phyloP scores from a whole-genome alignment of 2,888 invertebrate species.

The Xanthorhoe spadicearia region DNA sequence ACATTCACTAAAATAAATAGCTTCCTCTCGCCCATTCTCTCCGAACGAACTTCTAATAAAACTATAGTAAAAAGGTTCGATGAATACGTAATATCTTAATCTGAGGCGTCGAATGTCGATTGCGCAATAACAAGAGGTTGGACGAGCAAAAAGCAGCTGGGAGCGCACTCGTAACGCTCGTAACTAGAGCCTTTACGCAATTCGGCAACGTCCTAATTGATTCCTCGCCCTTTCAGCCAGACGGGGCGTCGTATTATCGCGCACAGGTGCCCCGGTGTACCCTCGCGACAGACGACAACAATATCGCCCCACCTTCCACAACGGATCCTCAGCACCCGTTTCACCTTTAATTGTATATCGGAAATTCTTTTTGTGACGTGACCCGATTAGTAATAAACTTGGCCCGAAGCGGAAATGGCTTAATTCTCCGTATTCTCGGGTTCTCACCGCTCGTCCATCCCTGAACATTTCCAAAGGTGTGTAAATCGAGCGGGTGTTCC shows the following conservation, averaged over 20 bases:
- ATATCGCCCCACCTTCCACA: slow-evolving; percentile 69
- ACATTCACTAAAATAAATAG: slow-evolving; percentile 41
- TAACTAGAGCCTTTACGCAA: slow-evolving; percentile 82
- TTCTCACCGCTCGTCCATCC: slow-evolving; percentile 56
- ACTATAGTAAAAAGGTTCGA: slow-evolving; percentile 65
- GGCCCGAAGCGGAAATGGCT: slow-evolving; percentile 72
- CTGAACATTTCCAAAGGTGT: slow-evolving; percentile 62
- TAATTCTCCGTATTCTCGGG: slow-evolving; percentile 60
- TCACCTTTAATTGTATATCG: slow-evolving; percentile 77
- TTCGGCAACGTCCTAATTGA: slow-evolving; percentile 83
- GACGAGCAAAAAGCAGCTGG: slow-evolving; percentile 82
- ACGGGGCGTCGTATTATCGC: slow-evolving; percentile 81
- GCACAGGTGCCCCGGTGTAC: slow-evolving; percentile 77
- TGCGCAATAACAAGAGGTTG: slow-evolving; percentile 80
- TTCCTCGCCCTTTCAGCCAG: slow-evolving; percentile 81
- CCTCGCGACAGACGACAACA: slow-evolving; percentile 69
- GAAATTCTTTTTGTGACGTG: slow-evolving; percentile 76
- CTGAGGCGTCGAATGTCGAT: slow-evolving; percentile 77
- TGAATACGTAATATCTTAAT: slow-evolving; percentile 80
- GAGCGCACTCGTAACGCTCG: slow-evolving; percentile 77
- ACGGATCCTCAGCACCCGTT: slow-evolving; percentile 68
- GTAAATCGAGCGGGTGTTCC: slow-evolving; percentile 73
- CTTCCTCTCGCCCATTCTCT: slow-evolving; percentile 43
- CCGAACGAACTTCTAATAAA: slow-evolving; percentile 54
- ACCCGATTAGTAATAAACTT: slow-evolving; percentile 75